Evolutionary conservation across 2,113 vertebrate genomes (phyloP).

Genomic region (Meriones unguiculatus): DNA sequence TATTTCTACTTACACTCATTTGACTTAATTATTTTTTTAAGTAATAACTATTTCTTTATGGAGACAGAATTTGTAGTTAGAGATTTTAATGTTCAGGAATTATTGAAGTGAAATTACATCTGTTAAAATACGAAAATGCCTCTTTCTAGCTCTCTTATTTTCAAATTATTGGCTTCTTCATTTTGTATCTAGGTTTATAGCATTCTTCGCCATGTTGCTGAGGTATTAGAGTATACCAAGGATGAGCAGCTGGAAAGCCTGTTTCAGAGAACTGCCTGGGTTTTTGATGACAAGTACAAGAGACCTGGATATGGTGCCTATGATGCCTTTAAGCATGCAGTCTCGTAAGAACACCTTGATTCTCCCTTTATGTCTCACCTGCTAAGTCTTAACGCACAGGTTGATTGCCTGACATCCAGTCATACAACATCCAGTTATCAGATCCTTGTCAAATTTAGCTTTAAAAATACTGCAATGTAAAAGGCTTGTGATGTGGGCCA

Average conservation of each 20-base stretch:
- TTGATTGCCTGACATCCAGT: constrained; percentile 9
- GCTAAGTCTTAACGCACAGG: constrained; percentile 1
- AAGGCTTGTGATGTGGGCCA: not conserved
- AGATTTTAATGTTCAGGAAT: constrained; percentile 21
- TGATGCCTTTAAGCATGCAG: constrained; percentile 98
- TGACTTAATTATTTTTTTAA: not conserved
- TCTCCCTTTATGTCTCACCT: constrained; percentile 46
- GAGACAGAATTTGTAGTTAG: not conserved
- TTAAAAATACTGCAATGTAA: constrained; percentile 34
- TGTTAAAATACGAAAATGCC: not conserved
- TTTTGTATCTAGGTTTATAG: constrained; percentile 94
- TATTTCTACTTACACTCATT: not conserved
- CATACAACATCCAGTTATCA: not conserved
- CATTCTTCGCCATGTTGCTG: constrained; percentile 97
- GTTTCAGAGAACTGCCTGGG: constrained; percentile 98
- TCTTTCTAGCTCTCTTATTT: not conserved
- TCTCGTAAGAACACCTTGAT: constrained; percentile 91
- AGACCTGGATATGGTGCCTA: constrained; percentile 98
- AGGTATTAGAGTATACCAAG: constrained; percentile 97
- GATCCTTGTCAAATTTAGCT: constrained; percentile 56
- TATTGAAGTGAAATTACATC: constrained; percentile 4
- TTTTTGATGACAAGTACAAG: constrained; percentile 99
- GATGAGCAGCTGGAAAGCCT: constrained; percentile 98
- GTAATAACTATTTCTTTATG: not conserved
- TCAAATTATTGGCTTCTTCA: constrained; percentile 25